Evolutionary conservation across 2,113 vertebrate species (phyloP), one percentile per base, ranked within the genome.

Genomic region (Oxyruncus cristatus): DNA sequence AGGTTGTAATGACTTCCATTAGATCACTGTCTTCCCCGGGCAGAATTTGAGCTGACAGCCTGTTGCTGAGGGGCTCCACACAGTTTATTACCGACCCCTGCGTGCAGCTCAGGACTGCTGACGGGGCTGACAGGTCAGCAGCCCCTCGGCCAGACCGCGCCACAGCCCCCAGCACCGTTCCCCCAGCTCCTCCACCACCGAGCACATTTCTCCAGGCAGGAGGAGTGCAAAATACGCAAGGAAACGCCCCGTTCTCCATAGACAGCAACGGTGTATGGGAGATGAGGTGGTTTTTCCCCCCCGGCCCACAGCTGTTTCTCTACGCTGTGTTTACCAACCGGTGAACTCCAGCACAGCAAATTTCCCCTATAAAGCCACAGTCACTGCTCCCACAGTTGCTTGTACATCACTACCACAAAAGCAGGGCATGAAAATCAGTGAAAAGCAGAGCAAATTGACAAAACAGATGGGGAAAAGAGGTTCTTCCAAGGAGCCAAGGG

Each of bases 31-130:
- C 93, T 88, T 86, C 59, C 78, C 62, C 15, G 67, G 84, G 87
- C 93, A 87, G 95, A 56, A 76, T 89, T n/a, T 33, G 81, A 95
- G 93, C 92, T 62, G 93, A 35, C 84, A 95, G 92, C 63, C 88
- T 17, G 44, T 71, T 73, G 86, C 93, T 76, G 91, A 61, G 89
- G 83, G 63, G 55, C 74, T 81, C 49, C 66, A 20, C 91, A 49
- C 33, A 85, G 80, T 41, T 93, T 65, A 76, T 89, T 91, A 33
- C 56, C 91, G 42, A 4, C 61, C 66, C 92, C 72, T 14, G 15
- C 2, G 1, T 4, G 39, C 27, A 10, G 59, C 32, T 92, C 41
- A 50, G 39, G 13, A 0, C 14, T 12, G 5, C 72, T 55, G 82
- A 37, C 0, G 2, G 76, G n/a, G 66, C 67, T 8, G 15, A 52